Percentiles rank a stretch among this genome's conserved stretches.
Conservation (phyloP, 2,888 invertebrate species). For the Syrphus vitripennis region DNA sequence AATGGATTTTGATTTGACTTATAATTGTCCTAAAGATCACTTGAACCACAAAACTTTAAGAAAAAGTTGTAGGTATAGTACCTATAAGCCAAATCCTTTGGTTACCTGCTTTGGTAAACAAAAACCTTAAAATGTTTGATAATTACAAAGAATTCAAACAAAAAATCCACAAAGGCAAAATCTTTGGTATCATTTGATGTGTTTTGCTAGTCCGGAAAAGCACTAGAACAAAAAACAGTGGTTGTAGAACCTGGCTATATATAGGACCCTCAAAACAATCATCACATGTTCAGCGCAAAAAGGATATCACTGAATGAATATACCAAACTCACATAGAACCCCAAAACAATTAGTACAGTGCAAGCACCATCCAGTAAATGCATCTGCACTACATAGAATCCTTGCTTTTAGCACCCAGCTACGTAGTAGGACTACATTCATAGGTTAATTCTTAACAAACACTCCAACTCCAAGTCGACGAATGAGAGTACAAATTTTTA, state of each 20-base stretch:
- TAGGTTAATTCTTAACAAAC: slow-evolving; percentile 56
- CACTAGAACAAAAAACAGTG: not conserved
- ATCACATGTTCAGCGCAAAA: slow-evolving; percentile 24
- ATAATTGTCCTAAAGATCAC: too few relatives aligned
- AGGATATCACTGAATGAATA: slow-evolving; percentile 1
- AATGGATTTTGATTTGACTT: too few relatives aligned
- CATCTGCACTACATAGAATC: slow-evolving; percentile 19
- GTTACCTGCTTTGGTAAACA: not conserved
- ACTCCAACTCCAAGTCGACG: slow-evolving; percentile 34
- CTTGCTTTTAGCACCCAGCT: slow-evolving; percentile 1
- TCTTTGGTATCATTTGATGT: not conserved
- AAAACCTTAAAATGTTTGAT: not conserved
- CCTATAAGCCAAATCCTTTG: too few relatives aligned
- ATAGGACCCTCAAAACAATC: slow-evolving; percentile 30
- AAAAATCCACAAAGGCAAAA: not conserved
- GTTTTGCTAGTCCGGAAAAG: not conserved
- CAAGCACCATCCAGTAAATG: slow-evolving; percentile 30
- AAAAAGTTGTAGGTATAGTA: too few relatives aligned
- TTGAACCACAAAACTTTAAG: too few relatives aligned
- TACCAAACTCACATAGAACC: slow-evolving; percentile 27
- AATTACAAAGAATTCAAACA: not conserved
- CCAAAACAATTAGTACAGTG: slow-evolving; percentile 59
- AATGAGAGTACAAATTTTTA: slow-evolving; percentile 11
- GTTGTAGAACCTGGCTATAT: not conserved
- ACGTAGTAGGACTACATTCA: slow-evolving; percentile 23